Conservation (phyloP, 2,113 vertebrate genomes). For the Dipodomys spectabilis region DNA sequence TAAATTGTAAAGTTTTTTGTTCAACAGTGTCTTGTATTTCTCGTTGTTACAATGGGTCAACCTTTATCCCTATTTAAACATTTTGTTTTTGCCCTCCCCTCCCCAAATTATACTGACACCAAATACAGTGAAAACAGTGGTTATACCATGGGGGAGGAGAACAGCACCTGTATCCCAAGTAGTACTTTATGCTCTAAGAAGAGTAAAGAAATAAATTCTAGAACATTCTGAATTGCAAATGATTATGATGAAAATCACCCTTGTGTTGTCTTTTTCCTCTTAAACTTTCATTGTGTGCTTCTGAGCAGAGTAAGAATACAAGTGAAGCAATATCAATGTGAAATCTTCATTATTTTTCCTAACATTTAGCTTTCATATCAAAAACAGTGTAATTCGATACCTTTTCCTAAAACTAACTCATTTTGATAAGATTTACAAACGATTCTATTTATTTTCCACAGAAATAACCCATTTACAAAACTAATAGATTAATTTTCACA, state of each 20-base stretch:
- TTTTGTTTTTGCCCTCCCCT: too few relatives aligned
- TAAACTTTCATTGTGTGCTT: not conserved
- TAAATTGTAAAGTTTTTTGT: too few relatives aligned
- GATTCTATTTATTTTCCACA: not conserved
- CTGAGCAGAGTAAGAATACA: not conserved
- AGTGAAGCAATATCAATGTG: not conserved
- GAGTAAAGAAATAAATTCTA: not conserved
- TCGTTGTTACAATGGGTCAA: too few relatives aligned
- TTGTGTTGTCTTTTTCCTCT: too few relatives aligned
- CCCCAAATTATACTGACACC: too few relatives aligned
- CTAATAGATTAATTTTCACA: not conserved
- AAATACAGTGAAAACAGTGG: too few relatives aligned
- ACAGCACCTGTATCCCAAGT: not conserved
- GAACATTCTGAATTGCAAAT: not conserved
- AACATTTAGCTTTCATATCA: not conserved
- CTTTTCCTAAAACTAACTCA: constrained; percentile 27
- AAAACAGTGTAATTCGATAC: not conserved
- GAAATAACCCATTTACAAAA: constrained; percentile 3
- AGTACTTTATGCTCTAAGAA: not conserved
- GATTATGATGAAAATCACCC: not conserved
- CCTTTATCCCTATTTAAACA: too few relatives aligned
- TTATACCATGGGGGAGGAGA: not conserved
- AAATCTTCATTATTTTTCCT: not conserved
- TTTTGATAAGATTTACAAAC: not conserved
- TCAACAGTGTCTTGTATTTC: too few relatives aligned